Evolutionary conservation across 2,113 vertebrate genomes (phyloP).

Genomic region (Chloropsis cyanopogon): DNA sequence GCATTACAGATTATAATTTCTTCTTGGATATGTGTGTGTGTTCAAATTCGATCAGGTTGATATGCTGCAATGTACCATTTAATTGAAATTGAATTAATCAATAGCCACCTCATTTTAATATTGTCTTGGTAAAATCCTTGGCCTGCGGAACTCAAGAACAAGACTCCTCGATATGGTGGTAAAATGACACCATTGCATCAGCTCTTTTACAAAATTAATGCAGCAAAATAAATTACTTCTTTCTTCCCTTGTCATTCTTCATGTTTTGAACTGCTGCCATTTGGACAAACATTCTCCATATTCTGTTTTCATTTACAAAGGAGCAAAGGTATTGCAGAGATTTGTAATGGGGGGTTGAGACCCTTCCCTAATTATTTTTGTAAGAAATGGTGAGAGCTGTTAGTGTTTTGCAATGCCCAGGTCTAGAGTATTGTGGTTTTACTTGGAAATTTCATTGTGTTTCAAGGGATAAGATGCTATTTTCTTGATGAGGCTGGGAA

Average conservation of each 20-base stretch:
- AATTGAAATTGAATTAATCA: not conserved
- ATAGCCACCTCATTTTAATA: not conserved
- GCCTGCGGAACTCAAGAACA: not conserved
- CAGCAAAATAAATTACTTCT: not conserved
- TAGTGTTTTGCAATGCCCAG: not conserved
- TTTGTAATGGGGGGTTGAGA: not conserved
- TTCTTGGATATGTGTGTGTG: not conserved
- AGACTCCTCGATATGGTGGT: not conserved
- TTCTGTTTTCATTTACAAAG: not conserved
- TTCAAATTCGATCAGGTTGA: not conserved
- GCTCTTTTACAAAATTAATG: not conserved
- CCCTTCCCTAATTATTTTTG: not conserved
- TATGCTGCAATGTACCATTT: not conserved
- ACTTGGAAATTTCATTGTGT: not conserved
- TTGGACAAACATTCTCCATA: not conserved
- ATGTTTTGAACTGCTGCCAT: not conserved
- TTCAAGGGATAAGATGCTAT: not conserved
- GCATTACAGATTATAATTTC: not conserved
- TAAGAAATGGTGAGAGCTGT: not conserved
- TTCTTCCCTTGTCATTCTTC: not conserved
- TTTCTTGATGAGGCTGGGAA: not conserved
- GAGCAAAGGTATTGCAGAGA: not conserved
- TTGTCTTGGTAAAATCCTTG: not conserved
- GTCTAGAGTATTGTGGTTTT: not conserved
- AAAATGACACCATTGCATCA: not conserved